These are phyloP conservation scores for Hydraecia micacea DNA, from an alignment of 2,888 invertebrate species.

Conservation along the genomic window DNA sequence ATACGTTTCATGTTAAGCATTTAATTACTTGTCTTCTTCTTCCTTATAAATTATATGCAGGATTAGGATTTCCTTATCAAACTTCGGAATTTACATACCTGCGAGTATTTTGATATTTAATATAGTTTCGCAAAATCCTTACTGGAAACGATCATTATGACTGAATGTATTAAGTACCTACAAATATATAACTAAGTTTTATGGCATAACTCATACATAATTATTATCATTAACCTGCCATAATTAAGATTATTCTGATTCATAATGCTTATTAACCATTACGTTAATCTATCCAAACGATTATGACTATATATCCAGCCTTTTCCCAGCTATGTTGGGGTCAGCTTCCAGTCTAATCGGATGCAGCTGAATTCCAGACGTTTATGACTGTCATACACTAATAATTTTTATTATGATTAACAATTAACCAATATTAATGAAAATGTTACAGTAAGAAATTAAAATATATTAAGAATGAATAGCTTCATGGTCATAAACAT, in stretches of 20 bases:
- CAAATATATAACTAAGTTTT: neutral
- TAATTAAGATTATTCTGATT: neutral
- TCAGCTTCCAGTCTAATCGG: too few relatives aligned
- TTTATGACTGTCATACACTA: neutral
- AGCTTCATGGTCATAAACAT: neutral
- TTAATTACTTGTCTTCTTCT: slow-evolving; percentile 3
- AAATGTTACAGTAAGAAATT: neutral
- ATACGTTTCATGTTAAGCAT: neutral
- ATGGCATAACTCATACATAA: neutral
- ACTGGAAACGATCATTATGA: neutral
- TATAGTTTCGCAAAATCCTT: slow-evolving; percentile 21
- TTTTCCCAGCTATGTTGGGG: too few relatives aligned
- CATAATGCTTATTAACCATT: neutral
- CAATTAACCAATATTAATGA: neutral
- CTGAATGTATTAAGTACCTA: neutral
- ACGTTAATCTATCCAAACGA: neutral
- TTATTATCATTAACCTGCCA: neutral
- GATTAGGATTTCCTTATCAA: slow-evolving; percentile 25
- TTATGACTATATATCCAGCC: neutral
- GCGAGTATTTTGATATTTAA: neutral
- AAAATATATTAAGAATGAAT: neutral
- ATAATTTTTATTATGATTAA: neutral
- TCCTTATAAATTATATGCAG: neutral
- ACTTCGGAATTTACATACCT: slow-evolving; percentile 16
- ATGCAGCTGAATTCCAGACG: too few relatives aligned